Evolutionary conservation across 2,113 vertebrate species (phyloP).

Genomic region (Oryzias woworae): DNA sequence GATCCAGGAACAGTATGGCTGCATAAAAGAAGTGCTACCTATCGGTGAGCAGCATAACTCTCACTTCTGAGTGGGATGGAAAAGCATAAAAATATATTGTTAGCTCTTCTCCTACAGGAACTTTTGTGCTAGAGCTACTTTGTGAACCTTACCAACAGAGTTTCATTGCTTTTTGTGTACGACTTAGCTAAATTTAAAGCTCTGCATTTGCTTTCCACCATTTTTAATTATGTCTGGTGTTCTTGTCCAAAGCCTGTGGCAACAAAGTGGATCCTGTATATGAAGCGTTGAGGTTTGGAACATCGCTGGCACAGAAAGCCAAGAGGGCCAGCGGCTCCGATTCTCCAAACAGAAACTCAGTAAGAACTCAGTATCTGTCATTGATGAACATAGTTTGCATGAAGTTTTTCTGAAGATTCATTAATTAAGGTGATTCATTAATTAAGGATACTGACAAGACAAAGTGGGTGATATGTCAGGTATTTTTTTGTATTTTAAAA

Average conservation of each 20-base stretch:
- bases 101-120: not conserved
- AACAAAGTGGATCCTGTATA: slow-evolving; percentile 98
- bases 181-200: not conserved
- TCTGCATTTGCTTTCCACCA: slow-evolving; percentile 8
- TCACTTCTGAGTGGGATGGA: not conserved
- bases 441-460: too few species aligned
- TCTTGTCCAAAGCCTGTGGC: slow-evolving; percentile 85
- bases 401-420: too few species aligned
- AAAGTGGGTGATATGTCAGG: too few species aligned
- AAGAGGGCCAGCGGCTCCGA: slow-evolving; percentile 91
- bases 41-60: slow-evolving; percentile 83
- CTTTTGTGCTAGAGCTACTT: slow-evolving; percentile 13
- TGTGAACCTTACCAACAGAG: not conserved
- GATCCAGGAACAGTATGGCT: slow-evolving; percentile 97
- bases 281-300: slow-evolving; percentile 95
- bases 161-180: slow-evolving; percentile 12
- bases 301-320: slow-evolving; percentile 93
- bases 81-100: not conserved
- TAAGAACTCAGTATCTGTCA: slow-evolving; percentile 62
- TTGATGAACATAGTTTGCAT: not conserved
- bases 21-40: slow-evolving; percentile 99
- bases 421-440: too few species aligned
- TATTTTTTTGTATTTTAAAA: too few species aligned
- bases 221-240: slow-evolving; percentile 13
- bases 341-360: slow-evolving; percentile 90